These are phyloP conservation scores for Lapara coniferarum DNA, from an alignment of 2,888 invertebrate species.

Conservation along the genomic window DNA sequence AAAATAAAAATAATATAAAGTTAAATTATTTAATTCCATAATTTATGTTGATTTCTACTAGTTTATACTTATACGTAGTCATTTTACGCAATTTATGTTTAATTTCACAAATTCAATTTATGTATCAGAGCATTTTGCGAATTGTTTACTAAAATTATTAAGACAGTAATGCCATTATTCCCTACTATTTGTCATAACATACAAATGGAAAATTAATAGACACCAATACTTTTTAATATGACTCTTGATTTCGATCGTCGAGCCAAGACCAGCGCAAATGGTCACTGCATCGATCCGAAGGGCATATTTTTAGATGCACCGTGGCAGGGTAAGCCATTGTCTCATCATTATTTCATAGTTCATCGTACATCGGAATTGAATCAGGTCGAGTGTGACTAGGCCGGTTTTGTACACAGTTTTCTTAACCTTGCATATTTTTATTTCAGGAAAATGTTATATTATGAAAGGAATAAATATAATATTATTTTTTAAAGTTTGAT, in stretches of 20 bases:
- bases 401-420: slow-evolving; percentile 28
- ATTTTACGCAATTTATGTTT: not conserved
- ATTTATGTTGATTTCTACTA: not conserved
- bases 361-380: slow-evolving; percentile 54
- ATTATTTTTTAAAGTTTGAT: not conserved
- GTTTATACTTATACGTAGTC: not conserved
- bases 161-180: too few species aligned
- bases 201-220: not conserved
- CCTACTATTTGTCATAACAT: not conserved
- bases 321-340: slow-evolving; percentile 37
- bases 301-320: slow-evolving; percentile 80
- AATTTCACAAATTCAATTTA: not conserved
- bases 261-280: slow-evolving; percentile 40
- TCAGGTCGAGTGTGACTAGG: slow-evolving; percentile 41
- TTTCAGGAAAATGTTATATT: not conserved
- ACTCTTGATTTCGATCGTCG: slow-evolving; percentile 45
- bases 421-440: slow-evolving; percentile 19
- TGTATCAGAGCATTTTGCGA: not conserved
- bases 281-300: slow-evolving; percentile 65
- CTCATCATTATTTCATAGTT: slow-evolving; percentile 72
- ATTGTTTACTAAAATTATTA: too few species aligned
- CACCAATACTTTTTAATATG: not conserved
- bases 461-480: not conserved
- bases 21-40: not conserved
- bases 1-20: not conserved